Conservation (phyloP, 2,113 vertebrate species). For the Limanda limanda region DNA sequence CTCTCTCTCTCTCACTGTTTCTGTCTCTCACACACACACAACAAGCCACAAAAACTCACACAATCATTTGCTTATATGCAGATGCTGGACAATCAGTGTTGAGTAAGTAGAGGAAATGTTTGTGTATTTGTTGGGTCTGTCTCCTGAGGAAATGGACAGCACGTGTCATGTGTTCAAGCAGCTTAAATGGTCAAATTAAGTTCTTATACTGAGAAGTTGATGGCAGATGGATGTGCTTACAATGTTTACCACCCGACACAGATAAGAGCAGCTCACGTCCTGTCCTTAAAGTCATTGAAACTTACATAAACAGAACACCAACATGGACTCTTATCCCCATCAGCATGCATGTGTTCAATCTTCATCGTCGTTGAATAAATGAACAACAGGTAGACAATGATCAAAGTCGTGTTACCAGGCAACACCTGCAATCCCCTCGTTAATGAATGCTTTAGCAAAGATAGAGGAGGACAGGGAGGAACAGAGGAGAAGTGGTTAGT, state of each 20-base stretch:
- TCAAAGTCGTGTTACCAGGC: no score
- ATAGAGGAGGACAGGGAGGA: no score
- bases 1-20: slow-evolving; percentile 14
- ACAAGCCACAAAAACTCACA: neutral
- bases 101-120: slow-evolving; percentile 13
- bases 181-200: slow-evolving; percentile 2
- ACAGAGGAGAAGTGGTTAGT: no score
- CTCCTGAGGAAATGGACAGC: neutral
- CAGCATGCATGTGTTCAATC: no score
- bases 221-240: neutral
- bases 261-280: no score
- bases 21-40: neutral
- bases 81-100: neutral
- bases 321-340: no score
- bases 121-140: neutral
- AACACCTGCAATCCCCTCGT: no score
- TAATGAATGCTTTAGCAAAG: no score
- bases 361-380: no score
- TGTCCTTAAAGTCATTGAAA: no score
- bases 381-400: no score
- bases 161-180: slow-evolving; percentile 18
- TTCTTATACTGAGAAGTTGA: neutral
- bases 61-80: neutral
- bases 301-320: no score
- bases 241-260: neutral